Evolutionary conservation across 2,888 invertebrate species (phyloP).

Genomic region (Xanthostigma xanthostigma): DNA sequence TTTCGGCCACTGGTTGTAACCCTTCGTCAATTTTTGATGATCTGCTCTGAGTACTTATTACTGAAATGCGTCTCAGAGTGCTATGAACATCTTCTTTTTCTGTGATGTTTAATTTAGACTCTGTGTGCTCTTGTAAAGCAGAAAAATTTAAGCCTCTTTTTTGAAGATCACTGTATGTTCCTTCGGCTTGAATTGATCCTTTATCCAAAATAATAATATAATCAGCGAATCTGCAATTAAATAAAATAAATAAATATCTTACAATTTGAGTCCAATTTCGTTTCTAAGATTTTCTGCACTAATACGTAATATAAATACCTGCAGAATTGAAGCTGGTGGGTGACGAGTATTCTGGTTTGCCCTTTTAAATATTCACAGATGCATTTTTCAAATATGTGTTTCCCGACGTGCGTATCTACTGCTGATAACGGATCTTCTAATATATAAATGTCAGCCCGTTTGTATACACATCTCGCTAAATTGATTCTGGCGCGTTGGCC

Average conservation of each 20-base stretch:
- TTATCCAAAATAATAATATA: constrained; percentile 28
- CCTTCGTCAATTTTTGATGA: no score
- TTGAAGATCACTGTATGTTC: constrained; percentile 31
- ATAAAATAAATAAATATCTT: no score
- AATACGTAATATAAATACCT: no score
- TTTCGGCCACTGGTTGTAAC: no score
- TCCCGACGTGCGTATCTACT: constrained; percentile 59
- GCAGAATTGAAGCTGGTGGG: constrained; percentile 52
- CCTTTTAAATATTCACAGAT: constrained; percentile 40
- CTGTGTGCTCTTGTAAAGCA: background rate
- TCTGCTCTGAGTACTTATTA: no score
- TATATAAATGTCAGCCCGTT: constrained; percentile 60
- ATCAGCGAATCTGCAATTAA: constrained; percentile 15
- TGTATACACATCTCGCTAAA: constrained; percentile 59
- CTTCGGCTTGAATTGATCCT: constrained; percentile 31
- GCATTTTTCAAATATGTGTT: constrained; percentile 55
- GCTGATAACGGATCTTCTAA: constrained; percentile 69
- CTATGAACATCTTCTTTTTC: constrained; percentile 17
- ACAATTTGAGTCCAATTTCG: no score
- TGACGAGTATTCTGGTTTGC: constrained; percentile 49
- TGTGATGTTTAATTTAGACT: constrained; percentile 2
- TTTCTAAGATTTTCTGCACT: no score
- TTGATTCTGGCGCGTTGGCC: constrained; percentile 72
- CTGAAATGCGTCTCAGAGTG: no score
- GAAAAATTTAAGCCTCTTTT: constrained; percentile 36